These are phyloP conservation scores for Corydoras maculifer DNA, from an alignment of 2,113 vertebrate species.

Conservation along the genomic window DNA sequence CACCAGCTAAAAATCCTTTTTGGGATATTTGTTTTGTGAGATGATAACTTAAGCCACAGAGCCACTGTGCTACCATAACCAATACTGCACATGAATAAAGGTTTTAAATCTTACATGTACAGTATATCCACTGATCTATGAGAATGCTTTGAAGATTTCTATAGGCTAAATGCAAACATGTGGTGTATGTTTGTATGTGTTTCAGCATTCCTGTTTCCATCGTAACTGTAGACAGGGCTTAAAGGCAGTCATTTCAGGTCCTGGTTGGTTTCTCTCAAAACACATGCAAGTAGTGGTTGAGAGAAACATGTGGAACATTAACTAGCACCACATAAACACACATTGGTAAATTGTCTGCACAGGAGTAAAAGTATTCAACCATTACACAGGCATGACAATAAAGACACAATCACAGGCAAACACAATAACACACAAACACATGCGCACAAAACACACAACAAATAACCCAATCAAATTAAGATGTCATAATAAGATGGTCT, in stretches of 20 bases:
- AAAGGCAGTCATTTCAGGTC: conserved; percentile 40
- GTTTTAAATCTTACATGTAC: background rate
- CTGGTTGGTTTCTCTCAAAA: conserved; percentile 31
- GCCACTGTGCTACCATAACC: background rate
- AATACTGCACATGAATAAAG: background rate
- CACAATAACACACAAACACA: too few relatives aligned
- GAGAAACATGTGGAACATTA: conserved; percentile 20
- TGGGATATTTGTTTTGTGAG: too few relatives aligned
- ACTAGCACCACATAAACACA: background rate
- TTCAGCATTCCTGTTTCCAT: conserved; percentile 37
- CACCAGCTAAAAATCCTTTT: too few relatives aligned
- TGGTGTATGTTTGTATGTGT: conserved; percentile 23
- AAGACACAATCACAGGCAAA: too few relatives aligned
- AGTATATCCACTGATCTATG: background rate
- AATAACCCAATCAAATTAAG: too few relatives aligned
- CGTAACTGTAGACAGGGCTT: conserved; percentile 30
- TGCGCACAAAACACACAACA: too few relatives aligned
- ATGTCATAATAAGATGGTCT: too few relatives aligned
- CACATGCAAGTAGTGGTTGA: conserved; percentile 7
- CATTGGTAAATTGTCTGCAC: background rate
- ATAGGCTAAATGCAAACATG: conserved; percentile 11
- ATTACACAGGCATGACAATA: too few relatives aligned
- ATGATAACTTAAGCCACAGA: too few relatives aligned
- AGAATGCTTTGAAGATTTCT: conserved; percentile 7
- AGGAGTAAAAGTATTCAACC: background rate